A percentile compares a stretch with the other conserved stretches of the same genome.
These are phyloP conservation scores for Leucozona laternaria DNA, from an alignment of 2,888 invertebrate genomes.

Conservation along the genomic window DNA sequence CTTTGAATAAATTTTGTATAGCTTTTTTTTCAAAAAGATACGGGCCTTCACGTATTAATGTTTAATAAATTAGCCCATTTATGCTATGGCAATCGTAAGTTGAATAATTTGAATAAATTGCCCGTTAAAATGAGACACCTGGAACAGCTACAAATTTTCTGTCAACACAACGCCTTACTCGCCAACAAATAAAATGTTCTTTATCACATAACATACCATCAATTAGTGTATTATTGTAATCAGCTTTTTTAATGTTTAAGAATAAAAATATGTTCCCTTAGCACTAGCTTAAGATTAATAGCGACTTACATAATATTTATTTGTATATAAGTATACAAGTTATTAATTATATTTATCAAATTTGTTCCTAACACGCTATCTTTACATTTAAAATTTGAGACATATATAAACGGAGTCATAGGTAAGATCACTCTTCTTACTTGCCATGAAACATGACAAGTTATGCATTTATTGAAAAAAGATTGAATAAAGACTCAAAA, in stretches of 20 bases:
- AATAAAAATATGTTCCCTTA: background rate
- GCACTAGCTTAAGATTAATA: background rate
- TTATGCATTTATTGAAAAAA: too few relatives aligned
- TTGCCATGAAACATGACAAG: too few relatives aligned
- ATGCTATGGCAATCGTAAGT: background rate
- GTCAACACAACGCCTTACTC: background rate
- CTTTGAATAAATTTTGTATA: too few relatives aligned
- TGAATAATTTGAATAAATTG: background rate
- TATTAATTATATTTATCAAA: too few relatives aligned
- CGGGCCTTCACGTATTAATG: background rate
- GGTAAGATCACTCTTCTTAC: too few relatives aligned
- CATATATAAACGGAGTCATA: too few relatives aligned
- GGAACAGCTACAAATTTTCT: too few relatives aligned
- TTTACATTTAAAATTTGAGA: background rate
- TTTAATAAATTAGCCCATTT: background rate
- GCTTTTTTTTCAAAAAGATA: too few relatives aligned
- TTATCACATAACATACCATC: background rate
- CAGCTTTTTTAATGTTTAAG: background rate
- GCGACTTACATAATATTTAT: background rate
- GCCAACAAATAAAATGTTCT: background rate
- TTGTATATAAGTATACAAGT: too few relatives aligned
- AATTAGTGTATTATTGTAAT: background rate
- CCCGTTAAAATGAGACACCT: background rate
- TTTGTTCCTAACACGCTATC: conserved; percentile 16
- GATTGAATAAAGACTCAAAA: too few relatives aligned